phyloP scores from a whole-genome alignment of 2,797 vertebrate species.

The Buphagus erythrorhynchus region DNA sequence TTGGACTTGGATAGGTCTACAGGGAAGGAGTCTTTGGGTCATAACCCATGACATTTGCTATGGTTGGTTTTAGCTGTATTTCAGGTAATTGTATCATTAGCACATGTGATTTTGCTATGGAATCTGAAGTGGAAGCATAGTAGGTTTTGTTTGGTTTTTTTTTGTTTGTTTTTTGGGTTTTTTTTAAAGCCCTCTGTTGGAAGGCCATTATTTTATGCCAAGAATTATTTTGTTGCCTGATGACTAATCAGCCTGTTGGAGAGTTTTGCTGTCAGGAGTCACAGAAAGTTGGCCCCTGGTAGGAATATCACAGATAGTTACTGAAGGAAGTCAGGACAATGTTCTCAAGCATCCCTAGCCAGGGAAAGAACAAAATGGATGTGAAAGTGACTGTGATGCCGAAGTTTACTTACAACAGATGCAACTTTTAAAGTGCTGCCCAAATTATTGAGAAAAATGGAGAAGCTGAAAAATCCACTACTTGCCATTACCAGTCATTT shows the following conservation, averaged over 20 bases:
- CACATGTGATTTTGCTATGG: neutral
- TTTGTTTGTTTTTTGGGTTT: neutral
- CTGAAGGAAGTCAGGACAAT: neutral
- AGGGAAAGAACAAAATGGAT: neutral
- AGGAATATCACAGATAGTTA: constrained; percentile 53
- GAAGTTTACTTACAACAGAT: neutral
- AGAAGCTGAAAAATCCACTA: neutral
- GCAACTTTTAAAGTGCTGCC: neutral
- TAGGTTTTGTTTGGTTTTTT: neutral
- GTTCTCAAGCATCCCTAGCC: neutral
- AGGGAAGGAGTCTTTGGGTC: neutral
- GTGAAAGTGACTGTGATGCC: neutral
- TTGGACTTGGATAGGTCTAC: neutral
- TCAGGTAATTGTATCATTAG: neutral
- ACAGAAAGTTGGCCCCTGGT: constrained; percentile 16
- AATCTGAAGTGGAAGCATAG: neutral
- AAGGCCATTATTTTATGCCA: neutral
- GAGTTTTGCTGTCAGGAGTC: neutral
- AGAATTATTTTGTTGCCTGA: neutral
- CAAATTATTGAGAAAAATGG: neutral
- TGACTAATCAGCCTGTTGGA: neutral
- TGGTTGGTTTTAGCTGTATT: neutral
- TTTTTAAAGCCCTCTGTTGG: neutral
- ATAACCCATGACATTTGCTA: neutral
- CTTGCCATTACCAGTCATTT: neutral